phyloP scores from a whole-genome alignment of 2,888 invertebrate species.

The Callimorpha dominula region DNA sequence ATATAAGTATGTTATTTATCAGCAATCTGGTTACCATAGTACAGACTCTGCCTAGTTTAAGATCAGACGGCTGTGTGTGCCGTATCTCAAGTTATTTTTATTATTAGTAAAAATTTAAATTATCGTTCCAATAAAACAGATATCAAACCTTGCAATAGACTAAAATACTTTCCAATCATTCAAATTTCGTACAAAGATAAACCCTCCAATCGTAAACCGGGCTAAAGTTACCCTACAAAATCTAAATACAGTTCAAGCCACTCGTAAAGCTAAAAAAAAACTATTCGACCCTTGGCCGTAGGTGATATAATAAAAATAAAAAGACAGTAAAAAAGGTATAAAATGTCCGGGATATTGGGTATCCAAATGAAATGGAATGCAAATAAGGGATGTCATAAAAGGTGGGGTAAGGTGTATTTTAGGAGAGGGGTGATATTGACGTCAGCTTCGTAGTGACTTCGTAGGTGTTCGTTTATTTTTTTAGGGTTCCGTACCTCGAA shows the following conservation, averaged over 20 bases:
- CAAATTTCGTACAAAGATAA: slow-evolving; percentile 39
- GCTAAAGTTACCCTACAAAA: slow-evolving; percentile 40
- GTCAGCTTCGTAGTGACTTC: slow-evolving; percentile 16
- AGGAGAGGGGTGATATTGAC: slow-evolving; percentile 25
- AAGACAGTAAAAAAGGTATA: slow-evolving; percentile 73
- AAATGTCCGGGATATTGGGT: slow-evolving; percentile 65
- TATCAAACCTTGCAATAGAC: neutral
- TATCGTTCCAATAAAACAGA: neutral
- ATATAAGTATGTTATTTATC: too few species aligned
- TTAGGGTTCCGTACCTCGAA: too few species aligned
- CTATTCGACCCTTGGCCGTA: slow-evolving; percentile 63
- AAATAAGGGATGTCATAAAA: slow-evolving; percentile 73
- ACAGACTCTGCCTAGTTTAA: too few species aligned
- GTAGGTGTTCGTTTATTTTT: neutral
- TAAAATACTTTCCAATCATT: slow-evolving; percentile 26
- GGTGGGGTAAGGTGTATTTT: slow-evolving; percentile 36
- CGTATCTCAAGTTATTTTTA: too few species aligned
- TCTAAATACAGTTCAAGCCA: slow-evolving; percentile 50
- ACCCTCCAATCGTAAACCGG: slow-evolving; percentile 38
- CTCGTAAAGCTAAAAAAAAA: slow-evolving; percentile 70
- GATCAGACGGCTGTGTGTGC: too few species aligned
- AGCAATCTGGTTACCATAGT: too few species aligned
- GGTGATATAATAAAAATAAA: slow-evolving; percentile 73
- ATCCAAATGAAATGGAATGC: slow-evolving; percentile 82
- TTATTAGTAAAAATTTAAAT: too few species aligned